Evolutionary conservation across 2,888 invertebrate species (phyloP).

Genomic region (Oligia strigilis): DNA sequence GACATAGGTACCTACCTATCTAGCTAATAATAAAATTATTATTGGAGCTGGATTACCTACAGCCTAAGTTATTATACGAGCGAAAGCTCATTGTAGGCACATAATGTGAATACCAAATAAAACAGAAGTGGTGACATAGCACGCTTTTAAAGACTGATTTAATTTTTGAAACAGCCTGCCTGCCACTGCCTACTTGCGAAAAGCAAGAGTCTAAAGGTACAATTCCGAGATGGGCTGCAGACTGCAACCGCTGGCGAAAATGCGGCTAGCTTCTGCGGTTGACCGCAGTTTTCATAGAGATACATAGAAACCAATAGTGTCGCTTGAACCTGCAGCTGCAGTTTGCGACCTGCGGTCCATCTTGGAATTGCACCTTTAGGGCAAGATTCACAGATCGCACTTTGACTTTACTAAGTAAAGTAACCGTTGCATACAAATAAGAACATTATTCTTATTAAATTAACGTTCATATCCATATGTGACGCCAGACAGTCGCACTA

Average conservation of each 20-base stretch:
- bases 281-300: too few species aligned
- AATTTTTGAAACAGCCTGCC: not conserved
- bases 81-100: slow-evolving; percentile 31
- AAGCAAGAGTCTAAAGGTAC: too few species aligned
- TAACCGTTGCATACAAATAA: not conserved
- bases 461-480: not conserved
- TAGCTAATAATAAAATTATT: slow-evolving; percentile 23
- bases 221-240: too few species aligned
- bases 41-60: slow-evolving; percentile 19
- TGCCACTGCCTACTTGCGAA: not conserved
- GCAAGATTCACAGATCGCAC: not conserved
- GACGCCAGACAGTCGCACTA: too few species aligned
- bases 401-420: not conserved
- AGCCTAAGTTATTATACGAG: slow-evolving; percentile 22
- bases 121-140: too few species aligned
- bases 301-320: too few species aligned
- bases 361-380: too few species aligned
- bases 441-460: not conserved
- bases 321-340: too few species aligned
- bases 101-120: slow-evolving; percentile 32
- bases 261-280: too few species aligned
- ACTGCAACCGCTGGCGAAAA: too few species aligned
- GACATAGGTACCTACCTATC: not conserved
- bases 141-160: not conserved
- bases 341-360: too few species aligned